Conservation (phyloP, 2,888 invertebrate species). For the Ornithoptera priamus region DNA sequence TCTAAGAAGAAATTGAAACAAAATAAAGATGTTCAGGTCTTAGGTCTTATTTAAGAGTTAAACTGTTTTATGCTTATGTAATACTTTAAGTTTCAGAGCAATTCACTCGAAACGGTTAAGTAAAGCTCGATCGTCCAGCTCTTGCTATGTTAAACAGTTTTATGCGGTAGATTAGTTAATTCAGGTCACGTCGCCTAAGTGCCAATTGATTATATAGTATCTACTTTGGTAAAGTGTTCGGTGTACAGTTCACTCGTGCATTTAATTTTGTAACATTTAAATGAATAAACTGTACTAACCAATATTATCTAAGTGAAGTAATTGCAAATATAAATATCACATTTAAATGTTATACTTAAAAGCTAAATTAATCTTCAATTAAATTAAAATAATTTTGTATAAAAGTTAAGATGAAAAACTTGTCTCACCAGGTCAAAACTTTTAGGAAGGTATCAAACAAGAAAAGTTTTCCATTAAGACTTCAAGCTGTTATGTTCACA, state of each 20-base stretch:
- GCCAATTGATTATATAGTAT: conserved; percentile 22
- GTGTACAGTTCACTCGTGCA: conserved; percentile 3
- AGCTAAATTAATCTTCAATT: conserved; percentile 38
- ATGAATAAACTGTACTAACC: background rate
- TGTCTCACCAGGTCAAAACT: conserved; percentile 46
- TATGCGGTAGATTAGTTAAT: conserved; percentile 21
- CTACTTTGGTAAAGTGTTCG: conserved; percentile 4
- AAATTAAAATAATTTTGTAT: conserved; percentile 42
- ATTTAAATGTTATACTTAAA: conserved; percentile 11
- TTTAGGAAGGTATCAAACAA: conserved; percentile 43
- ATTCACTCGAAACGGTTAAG: conserved; percentile 6
- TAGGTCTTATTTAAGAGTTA: no score
- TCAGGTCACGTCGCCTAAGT: conserved; percentile 24
- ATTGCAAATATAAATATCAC: conserved; percentile 3
- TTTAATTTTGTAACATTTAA: background rate
- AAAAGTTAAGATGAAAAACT: conserved; percentile 46
- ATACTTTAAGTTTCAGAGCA: conserved; percentile 11
- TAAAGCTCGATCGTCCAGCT: conserved; percentile 20
- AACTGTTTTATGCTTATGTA: background rate
- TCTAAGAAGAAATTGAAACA: no score
- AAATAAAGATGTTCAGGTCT: no score
- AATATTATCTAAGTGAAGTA: background rate
- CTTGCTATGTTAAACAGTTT: conserved; percentile 21
- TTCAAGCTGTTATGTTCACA: conserved; percentile 33
- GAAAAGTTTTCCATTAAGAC: conserved; percentile 46